These are phyloP conservation scores for Climacteris rufus DNA, from an alignment of 2,113 vertebrate genomes.

Conservation along the genomic window DNA sequence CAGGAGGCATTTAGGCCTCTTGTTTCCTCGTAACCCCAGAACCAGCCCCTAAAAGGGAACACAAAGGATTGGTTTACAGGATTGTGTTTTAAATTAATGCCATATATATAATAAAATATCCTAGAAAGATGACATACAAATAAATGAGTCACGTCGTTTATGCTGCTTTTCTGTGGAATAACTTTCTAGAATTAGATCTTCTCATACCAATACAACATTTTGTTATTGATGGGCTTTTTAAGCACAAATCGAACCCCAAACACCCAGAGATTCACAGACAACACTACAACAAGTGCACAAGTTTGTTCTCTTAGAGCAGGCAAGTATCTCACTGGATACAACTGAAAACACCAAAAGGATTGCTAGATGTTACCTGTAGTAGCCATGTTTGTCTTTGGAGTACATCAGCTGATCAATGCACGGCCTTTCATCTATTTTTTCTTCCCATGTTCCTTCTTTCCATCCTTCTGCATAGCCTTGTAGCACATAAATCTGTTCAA, in stretches of 20 bases:
- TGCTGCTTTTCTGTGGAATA: neutral
- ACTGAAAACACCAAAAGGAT: neutral
- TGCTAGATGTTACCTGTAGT: slow-evolving; percentile 79
- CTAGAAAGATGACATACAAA: neutral
- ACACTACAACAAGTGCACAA: neutral
- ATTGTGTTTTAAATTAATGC: neutral
- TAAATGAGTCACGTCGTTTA: neutral
- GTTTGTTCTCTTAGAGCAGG: neutral
- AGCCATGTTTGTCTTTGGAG: slow-evolving; percentile 86
- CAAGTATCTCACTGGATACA: neutral
- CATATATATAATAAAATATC: neutral
- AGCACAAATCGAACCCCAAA: neutral
- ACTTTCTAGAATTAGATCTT: neutral
- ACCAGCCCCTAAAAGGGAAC: slow-evolving; percentile 87
- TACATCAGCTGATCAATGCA: slow-evolving; percentile 88
- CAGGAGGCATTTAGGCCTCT: slow-evolving; percentile 85
- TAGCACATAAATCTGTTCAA: slow-evolving; percentile 89
- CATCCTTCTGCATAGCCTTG: slow-evolving; percentile 93
- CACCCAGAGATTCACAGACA: neutral
- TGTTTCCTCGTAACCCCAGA: slow-evolving; percentile 95
- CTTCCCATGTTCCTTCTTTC: slow-evolving; percentile 94
- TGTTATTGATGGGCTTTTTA: neutral
- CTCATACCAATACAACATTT: neutral
- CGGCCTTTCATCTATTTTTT: slow-evolving; percentile 86
- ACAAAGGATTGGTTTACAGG: neutral